A percentile compares a stretch with the other conserved stretches of the same genome.
Conservation (phyloP, 2,888 invertebrate genomes). For the Napeogenes inachia region DNA sequence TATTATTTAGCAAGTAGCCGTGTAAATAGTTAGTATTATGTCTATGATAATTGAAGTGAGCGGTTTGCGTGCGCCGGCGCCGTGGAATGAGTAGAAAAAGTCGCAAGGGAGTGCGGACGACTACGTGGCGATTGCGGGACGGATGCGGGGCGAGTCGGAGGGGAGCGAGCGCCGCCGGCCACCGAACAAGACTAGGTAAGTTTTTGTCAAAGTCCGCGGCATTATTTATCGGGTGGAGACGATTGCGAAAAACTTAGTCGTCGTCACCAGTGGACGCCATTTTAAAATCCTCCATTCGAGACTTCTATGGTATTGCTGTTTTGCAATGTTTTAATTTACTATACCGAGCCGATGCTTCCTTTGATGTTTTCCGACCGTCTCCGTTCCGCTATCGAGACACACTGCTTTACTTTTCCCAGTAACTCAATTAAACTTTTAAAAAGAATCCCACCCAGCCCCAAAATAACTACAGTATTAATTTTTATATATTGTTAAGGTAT, state of each 20-base stretch:
- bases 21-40: constrained; percentile 73
- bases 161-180: constrained; percentile 68
- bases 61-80: constrained; percentile 65
- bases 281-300: constrained; percentile 66
- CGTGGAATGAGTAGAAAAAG: constrained; percentile 72
- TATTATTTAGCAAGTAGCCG: constrained; percentile 70
- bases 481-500: constrained; percentile 10
- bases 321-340: constrained; percentile 74
- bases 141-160: constrained; percentile 36
- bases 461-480: constrained; percentile 15
- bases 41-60: constrained; percentile 62
- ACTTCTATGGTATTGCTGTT: constrained; percentile 62
- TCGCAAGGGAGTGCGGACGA: constrained; percentile 46
- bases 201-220: constrained; percentile 76
- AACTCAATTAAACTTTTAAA: constrained; percentile 18
- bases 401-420: constrained; percentile 20
- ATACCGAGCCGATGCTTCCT: constrained; percentile 44
- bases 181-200: constrained; percentile 75
- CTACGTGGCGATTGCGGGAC: constrained; percentile 37
- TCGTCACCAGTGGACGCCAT: constrained; percentile 70
- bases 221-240: constrained; percentile 78
- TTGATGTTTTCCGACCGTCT: constrained; percentile 68
- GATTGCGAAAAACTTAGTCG: constrained; percentile 75
- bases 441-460: constrained; percentile 8
- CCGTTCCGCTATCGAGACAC: constrained; percentile 34